These are phyloP conservation scores for Diorhabda sublineata DNA, from an alignment of 1,140 invertebrate species.

Conservation along the genomic window DNA sequence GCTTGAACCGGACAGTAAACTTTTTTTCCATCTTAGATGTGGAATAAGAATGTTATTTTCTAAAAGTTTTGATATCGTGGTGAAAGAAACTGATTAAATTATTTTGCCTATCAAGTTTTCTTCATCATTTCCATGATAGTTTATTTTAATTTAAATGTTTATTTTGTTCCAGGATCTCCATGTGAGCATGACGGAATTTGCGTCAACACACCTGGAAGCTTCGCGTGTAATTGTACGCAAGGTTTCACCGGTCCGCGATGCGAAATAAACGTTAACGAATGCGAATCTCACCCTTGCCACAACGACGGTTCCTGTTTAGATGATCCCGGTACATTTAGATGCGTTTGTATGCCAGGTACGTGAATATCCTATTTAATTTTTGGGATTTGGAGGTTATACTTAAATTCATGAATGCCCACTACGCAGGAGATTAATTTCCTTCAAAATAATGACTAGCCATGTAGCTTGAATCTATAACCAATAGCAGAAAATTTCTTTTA, in stretches of 20 bases:
- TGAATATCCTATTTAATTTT: constrained; percentile 13
- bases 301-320: constrained; percentile 92
- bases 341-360: constrained; percentile 96
- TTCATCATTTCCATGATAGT: not conserved
- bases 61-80: not conserved
- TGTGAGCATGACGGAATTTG: constrained; percentile 91
- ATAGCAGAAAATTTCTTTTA: no score
- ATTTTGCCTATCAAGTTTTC: not conserved
- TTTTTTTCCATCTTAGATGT: no score
- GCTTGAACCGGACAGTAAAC: no score
- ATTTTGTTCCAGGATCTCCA: constrained; percentile 64
- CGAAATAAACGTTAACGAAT: constrained; percentile 92
- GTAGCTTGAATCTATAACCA: no score
- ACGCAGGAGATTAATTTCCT: no score
- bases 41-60: no score
- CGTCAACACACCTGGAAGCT: constrained; percentile 91
- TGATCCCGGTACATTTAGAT: constrained; percentile 90
- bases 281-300: constrained; percentile 89
- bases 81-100: not conserved
- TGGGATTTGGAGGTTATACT: no score
- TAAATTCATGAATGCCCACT: no score
- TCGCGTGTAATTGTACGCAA: constrained; percentile 86
- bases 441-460: no score
- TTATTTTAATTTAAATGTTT: not conserved
- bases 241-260: constrained; percentile 89